phyloP scores from a whole-genome alignment of 2,888 invertebrate species.

The Deroplatys truncata region DNA sequence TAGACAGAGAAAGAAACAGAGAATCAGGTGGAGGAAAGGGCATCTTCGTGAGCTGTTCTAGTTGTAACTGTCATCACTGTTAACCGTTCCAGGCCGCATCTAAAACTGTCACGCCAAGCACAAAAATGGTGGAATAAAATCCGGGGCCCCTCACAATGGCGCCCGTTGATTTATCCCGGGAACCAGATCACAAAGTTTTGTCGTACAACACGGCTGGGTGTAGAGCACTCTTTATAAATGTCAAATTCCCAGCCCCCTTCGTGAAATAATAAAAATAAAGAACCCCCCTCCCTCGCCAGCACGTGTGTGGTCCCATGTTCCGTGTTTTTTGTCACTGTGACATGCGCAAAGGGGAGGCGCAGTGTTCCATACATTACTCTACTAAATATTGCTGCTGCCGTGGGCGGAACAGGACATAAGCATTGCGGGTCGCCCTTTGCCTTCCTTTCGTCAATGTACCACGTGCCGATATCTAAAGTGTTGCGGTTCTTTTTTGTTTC shows the following conservation, averaged over 20 bases:
- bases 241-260: constrained; percentile 10
- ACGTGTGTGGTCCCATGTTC: constrained; percentile 1
- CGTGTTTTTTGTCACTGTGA: neutral
- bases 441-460: neutral
- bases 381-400: neutral
- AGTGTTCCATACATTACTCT: neutral
- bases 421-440: neutral
- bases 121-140: neutral
- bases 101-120: neutral
- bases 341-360: neutral
- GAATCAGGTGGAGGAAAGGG: neutral
- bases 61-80: neutral
- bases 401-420: neutral
- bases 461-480: neutral
- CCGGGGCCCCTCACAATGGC: neutral
- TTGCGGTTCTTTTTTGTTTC: too few species aligned
- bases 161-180: neutral
- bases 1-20: neutral
- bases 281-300: neutral
- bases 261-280: constrained; percentile 1
- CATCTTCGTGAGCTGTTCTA: neutral
- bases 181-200: neutral
- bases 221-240: constrained; percentile 1
- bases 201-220: neutral
- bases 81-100: neutral